Evolutionary conservation across 2,113 vertebrate species (phyloP), one percentile per base, ranked within the genome.

Genomic region (Oceanodroma tethys): DNA sequence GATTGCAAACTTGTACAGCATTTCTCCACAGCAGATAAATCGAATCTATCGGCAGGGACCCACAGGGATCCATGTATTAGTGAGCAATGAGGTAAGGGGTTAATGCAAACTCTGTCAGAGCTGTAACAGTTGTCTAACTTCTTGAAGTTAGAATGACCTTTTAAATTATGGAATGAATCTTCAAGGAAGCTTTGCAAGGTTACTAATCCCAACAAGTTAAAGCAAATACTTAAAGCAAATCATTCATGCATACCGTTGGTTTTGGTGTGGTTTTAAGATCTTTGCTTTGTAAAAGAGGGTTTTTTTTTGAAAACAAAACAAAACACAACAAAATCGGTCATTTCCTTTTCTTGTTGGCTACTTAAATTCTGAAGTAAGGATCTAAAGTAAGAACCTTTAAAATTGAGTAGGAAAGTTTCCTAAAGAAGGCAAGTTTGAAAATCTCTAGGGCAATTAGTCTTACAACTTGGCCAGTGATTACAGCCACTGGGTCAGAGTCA

Each of bases 11-110:
- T 95, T 99, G 92, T 99, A 99, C 96, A 99, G 97, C 98, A 98
- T 99, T 97, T 97, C 98, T 58, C 98, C 99, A 0, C 99, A 99
- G 95, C 98, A 99, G 86, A 99, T 99, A 65, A 98, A 98, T 79
- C 98, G 98, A 48, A 98, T 99, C 89, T 99, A 99, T 98, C 97
- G 98, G 72, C 99, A 99, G 82, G 99, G 99, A 17, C 98, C 99
- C 91, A 98, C 98, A 0, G 99, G 99, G 62, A 99, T 99, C 98
- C 99, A 99, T 5, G 97, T 99, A 82, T 81, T 99, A 47, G 99
- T 99, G 83, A 99, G 99, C 96, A 99, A 99, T 2, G 98, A 99
- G 99, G 99, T 99, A 95, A 98, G 98, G 9, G 48, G 11, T 66
- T 48, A 19, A 47, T 38, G 47, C 45, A 82, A 38, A 47, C 45